A percentile compares a stretch with the other conserved stretches of the same genome.
phyloP scores from a whole-genome alignment of 2,113 vertebrate genomes.

The Scartelaos histophorus region DNA sequence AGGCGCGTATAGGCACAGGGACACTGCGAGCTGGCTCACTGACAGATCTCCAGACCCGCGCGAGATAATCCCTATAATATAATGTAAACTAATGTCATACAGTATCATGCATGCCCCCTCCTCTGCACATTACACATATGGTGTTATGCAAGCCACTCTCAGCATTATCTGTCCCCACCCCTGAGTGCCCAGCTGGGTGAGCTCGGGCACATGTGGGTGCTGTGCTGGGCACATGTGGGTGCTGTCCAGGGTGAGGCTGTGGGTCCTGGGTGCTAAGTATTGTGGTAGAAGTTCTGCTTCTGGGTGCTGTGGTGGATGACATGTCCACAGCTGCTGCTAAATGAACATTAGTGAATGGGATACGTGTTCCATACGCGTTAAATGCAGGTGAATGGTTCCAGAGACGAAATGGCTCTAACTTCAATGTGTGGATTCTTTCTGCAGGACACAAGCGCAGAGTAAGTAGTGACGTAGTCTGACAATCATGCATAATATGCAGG shows the following conservation, averaged over 20 bases:
- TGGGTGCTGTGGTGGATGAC: conserved; percentile 52
- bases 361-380: too few species aligned
- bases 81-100: conserved; percentile 33
- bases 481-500: too few species aligned
- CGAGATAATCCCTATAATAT: conserved; percentile 53
- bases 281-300: too few species aligned
- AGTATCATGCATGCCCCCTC: conserved; percentile 62
- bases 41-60: conserved; percentile 6
- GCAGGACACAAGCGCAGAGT: too few species aligned
- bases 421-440: too few species aligned
- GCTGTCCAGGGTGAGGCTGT: too few species aligned
- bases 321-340: too few species aligned
- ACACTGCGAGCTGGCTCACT: conserved; percentile 38
- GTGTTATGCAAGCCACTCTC: conserved; percentile 54
- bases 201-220: conserved; percentile 57
- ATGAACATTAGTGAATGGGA: too few species aligned
- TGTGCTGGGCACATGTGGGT: background rate
- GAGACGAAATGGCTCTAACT: too few species aligned
- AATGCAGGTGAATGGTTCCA: too few species aligned
- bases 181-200: background rate
- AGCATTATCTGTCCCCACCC: conserved; percentile 37
- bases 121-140: conserved; percentile 43
- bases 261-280: conserved; percentile 30
- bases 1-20: background rate
- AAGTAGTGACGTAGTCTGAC: too few species aligned